Percentiles rank a stretch among this genome's conserved stretches.
Conservation (phyloP, 2,888 invertebrate genomes). For the Magallana nippona region DNA sequence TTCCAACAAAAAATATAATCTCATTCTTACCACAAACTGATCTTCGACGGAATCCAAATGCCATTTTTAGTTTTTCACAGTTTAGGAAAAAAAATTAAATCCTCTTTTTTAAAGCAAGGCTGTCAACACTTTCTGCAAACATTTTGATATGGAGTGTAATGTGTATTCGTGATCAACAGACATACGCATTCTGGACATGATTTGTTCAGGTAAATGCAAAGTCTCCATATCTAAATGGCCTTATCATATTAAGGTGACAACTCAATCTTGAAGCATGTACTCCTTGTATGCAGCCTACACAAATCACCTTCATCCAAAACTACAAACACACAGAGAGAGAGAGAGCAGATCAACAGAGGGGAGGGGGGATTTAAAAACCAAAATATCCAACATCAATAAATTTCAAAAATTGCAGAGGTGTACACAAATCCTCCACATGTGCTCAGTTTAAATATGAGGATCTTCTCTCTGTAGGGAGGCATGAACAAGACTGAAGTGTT, state of each 20-base stretch:
- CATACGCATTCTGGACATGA: not conserved
- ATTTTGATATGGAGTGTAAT: not conserved
- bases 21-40: constrained; percentile 26
- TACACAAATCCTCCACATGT: constrained; percentile 5
- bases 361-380: constrained; percentile 1
- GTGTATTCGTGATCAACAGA: not conserved
- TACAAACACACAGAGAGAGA: too few relatives aligned
- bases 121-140: constrained; percentile 22
- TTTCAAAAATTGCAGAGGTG: constrained; percentile 13
- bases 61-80: constrained; percentile 25
- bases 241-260: constrained; percentile 31
- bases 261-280: not conserved
- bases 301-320: constrained; percentile 18
- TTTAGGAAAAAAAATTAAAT: not conserved
- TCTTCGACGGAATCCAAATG: constrained; percentile 29
- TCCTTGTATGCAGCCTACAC: not conserved
- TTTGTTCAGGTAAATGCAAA: constrained; percentile 28
- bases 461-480: not conserved
- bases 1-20: constrained; percentile 32
- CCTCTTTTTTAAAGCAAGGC: not conserved
- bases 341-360: not conserved
- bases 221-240: constrained; percentile 31
- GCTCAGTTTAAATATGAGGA: constrained; percentile 6
- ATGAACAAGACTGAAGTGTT: not conserved
- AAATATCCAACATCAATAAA: constrained; percentile 27